phyloP scores from a whole-genome alignment of 2,113 vertebrate genomes.

The Ibidorhyncha struthersii region DNA sequence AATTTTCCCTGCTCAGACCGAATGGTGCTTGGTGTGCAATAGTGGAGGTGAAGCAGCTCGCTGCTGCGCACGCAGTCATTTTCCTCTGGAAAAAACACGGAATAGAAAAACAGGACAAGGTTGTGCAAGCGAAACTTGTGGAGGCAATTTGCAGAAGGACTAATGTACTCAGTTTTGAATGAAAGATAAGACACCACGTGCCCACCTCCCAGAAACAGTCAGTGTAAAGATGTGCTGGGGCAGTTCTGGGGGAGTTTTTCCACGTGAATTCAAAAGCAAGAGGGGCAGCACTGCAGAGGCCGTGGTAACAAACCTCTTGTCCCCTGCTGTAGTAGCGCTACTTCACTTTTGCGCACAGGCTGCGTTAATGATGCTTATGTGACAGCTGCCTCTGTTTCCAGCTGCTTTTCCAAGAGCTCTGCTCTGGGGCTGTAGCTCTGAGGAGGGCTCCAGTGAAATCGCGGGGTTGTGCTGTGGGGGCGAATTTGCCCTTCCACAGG shows the following conservation, averaged over 20 bases:
- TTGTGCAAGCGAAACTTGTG: neutral
- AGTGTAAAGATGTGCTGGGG: neutral
- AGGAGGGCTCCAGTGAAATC: neutral
- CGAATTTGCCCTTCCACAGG: neutral
- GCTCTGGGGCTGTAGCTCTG: neutral
- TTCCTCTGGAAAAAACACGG: neutral
- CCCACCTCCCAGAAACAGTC: neutral
- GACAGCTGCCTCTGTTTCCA: no score
- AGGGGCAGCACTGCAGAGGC: neutral
- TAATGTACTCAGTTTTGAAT: neutral
- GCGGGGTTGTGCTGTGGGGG: neutral
- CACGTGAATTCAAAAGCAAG: neutral
- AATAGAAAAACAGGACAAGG: neutral
- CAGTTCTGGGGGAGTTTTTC: no score
- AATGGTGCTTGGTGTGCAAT: no score
- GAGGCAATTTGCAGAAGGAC: neutral
- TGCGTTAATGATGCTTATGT: accelerated
- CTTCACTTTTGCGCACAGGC: accelerated
- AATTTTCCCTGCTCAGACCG: neutral
- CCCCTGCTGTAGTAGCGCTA: neutral
- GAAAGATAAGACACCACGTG: no score
- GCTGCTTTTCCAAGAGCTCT: neutral
- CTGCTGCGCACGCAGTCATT: accelerated
- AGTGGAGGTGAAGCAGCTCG: neutral
- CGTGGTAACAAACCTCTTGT: accelerated